Percentiles rank a stretch among this genome's conserved stretches.
Conservation (phyloP, 2,888 invertebrate genomes). For the Meiosimyza platycephala region DNA sequence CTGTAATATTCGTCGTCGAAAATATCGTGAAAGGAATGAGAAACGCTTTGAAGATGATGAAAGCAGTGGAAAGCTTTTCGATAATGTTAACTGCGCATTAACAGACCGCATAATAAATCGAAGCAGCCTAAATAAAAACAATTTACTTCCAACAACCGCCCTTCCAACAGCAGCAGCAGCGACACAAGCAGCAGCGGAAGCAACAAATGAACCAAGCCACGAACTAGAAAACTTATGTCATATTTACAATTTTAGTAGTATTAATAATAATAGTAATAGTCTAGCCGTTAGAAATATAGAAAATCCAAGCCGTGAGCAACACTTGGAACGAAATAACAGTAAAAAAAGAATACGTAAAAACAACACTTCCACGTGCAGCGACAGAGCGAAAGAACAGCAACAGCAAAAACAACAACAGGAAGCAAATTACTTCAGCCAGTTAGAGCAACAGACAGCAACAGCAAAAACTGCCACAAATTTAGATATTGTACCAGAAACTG, state of each 20-base stretch:
- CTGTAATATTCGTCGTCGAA: conserved; percentile 7
- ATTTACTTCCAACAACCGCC: not conserved
- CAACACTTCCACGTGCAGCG: not conserved
- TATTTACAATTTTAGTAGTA: conserved; percentile 26
- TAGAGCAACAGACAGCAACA: not conserved
- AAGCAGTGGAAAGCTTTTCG: not conserved
- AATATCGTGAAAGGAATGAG: conserved; percentile 10
- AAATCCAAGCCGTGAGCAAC: conserved; percentile 17
- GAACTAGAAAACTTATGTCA: conserved; percentile 23
- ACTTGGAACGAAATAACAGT: conserved; percentile 22
- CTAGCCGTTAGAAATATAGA: conserved; percentile 6
- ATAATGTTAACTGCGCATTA: not conserved
- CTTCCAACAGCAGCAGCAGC: not conserved
- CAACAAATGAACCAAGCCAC: conserved; percentile 14
- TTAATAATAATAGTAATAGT: conserved; percentile 21
- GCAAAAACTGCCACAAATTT: not conserved
- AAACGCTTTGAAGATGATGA: not conserved
- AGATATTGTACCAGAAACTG: not conserved
- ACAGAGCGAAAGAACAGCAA: not conserved
- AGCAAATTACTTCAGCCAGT: not conserved
- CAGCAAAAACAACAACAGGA: not conserved
- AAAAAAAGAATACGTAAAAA: conserved; percentile 5
- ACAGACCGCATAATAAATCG: too few species aligned
- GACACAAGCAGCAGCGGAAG: not conserved
- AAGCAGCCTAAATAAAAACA: not conserved